Percentiles rank a stretch among this genome's conserved stretches.
Evolutionary conservation across 2,888 invertebrate genomes (phyloP).

Genomic region (Eupithecia exiguata): DNA sequence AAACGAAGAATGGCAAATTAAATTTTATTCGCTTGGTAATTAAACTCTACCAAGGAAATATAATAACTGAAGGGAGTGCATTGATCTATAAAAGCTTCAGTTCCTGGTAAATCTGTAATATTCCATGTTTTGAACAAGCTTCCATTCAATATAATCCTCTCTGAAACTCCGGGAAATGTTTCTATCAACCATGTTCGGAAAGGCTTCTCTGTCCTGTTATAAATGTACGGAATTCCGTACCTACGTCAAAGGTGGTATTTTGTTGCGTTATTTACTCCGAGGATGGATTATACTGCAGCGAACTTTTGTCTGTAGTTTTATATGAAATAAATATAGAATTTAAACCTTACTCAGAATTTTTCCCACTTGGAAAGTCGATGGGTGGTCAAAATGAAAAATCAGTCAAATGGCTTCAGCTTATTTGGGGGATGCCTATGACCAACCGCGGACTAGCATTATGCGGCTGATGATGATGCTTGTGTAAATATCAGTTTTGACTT

Average conservation of each 20-base stretch:
- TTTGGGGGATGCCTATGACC: background rate
- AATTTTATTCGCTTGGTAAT: background rate
- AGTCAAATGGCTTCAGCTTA: background rate
- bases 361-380: background rate
- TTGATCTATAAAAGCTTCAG: background rate
- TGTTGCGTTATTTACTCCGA: background rate
- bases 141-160: background rate
- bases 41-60: background rate
- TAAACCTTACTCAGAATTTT: background rate
- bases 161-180: constrained; percentile 9
- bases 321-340: background rate
- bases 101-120: background rate
- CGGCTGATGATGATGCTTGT: background rate
- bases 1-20: too few relatives aligned
- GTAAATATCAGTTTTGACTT: background rate
- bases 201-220: constrained; percentile 1
- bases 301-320: background rate
- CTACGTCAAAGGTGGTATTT: background rate
- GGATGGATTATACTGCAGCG: background rate
- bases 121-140: background rate
- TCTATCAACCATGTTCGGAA: background rate
- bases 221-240: background rate
- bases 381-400: background rate
- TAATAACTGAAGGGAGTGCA: background rate
- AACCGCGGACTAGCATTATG: background rate